Base-by-base conservation (phyloP, 2,888 invertebrate genomes). In the Liodrosophila aerea region DNA sequence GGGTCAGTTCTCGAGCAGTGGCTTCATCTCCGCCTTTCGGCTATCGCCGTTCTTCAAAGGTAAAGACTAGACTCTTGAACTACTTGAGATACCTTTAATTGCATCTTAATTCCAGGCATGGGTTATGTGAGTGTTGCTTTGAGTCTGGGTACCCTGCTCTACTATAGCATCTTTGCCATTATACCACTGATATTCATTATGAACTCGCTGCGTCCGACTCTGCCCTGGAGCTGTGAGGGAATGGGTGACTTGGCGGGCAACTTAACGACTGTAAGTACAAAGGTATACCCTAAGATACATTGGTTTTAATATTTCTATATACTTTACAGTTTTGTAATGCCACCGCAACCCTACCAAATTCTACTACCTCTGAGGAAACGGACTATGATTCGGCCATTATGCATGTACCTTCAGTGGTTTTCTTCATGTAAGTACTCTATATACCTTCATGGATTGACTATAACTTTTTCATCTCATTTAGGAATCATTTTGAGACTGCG, bases 11-110 rank as follows among this genome's bases (percentile, higher is more conserved):
- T 92, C 95, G 11, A 94, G 94, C 78, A 93, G 94, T 43, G 95
- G 96, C 70, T 95, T 95, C 70, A 93, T 96, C 77, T 94, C 95
- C 8, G 92, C 95, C 45, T 96, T 96, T 91, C 94, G 93, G 73
- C 92, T 95, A 63, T 93, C 93, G 57, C 97, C 97, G 1, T 91
- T 97, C 44, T 96, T 97, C 89, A 97, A 97, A 94, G 97, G 96
- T 95, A 90, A 64, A 29, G 2, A 4, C 5, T 15, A 0, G n/a
- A 12, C 2, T 33, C 8, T 4, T 4, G 0, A 29, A 1, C 27
- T 27, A 11, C 2, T 27, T 9, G 4, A 29, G 3, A 41, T 8
- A 13, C 8, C 11, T 18, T 27, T 7, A 11, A 1, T 31, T 9
- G 9, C 15, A 3, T 0, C 3, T 29, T 22, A 9, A 4, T 31